Evolutionary conservation across 2,888 invertebrate genomes (phyloP).

Genomic region (Acanthoscelides obtectus): DNA sequence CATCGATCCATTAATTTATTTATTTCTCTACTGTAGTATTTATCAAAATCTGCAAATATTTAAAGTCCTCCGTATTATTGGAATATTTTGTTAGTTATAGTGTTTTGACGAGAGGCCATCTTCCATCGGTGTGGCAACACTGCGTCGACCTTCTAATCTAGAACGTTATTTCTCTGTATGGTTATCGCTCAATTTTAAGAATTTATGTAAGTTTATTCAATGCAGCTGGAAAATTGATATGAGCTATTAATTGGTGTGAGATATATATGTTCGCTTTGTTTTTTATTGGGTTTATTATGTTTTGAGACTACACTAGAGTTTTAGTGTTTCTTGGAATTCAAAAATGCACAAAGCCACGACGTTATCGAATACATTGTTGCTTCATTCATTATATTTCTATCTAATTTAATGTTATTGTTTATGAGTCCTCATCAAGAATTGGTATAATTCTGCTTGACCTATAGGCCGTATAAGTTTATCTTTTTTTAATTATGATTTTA

Average conservation of each 20-base stretch:
- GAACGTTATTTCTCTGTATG: neutral
- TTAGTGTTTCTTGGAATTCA: neutral
- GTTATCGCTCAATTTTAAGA: constrained; percentile 9
- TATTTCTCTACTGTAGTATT: too few relatives aligned
- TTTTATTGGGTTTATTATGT: neutral
- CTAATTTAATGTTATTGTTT: neutral
- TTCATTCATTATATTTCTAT: neutral
- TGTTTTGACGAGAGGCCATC: neutral
- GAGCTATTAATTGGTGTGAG: neutral
- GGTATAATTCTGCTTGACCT: neutral
- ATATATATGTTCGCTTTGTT: neutral
- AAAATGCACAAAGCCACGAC: neutral
- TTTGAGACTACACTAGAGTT: neutral
- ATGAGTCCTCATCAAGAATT: neutral
- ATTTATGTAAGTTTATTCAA: constrained; percentile 6
- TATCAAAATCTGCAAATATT: too few relatives aligned
- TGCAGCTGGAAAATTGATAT: constrained; percentile 9
- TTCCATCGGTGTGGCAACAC: neutral
- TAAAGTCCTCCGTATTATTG: too few relatives aligned
- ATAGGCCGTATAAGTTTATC: neutral
- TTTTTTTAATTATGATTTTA: too few relatives aligned
- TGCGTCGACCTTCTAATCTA: neutral
- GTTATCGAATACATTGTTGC: neutral
- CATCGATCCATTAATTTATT: too few relatives aligned
- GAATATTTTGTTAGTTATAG: too few relatives aligned